Conservation (phyloP, 2,888 invertebrate species). For the Nematopogon swammerdamellus region DNA sequence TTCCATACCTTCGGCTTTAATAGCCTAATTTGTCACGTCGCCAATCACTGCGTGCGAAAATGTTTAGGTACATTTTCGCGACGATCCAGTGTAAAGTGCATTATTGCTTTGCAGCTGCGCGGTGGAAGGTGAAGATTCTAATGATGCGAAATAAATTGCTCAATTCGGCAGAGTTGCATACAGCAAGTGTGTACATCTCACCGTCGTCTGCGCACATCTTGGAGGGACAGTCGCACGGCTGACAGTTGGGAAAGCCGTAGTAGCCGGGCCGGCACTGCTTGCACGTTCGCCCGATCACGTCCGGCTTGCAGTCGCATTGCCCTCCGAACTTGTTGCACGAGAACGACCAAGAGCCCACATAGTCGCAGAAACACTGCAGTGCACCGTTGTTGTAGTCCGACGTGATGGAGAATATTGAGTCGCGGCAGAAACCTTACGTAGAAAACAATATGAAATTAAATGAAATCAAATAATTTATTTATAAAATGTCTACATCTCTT, state of each 20-base stretch:
- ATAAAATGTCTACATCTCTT: background rate
- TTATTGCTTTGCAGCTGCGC: no score
- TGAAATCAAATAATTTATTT: no score
- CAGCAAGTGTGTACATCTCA: no score
- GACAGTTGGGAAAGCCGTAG: constrained; percentile 95
- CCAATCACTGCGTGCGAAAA: no score
- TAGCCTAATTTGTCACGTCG: no score
- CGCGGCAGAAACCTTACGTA: constrained; percentile 76
- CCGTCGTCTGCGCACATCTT: constrained; percentile 75
- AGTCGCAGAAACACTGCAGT: constrained; percentile 83
- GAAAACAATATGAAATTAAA: no score
- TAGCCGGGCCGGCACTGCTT: constrained; percentile 85
- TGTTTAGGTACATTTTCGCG: no score
- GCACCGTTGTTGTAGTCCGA: constrained; percentile 95
- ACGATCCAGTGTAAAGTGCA: no score
- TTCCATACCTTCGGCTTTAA: no score
- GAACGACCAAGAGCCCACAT: constrained; percentile 77
- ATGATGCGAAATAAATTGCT: no score
- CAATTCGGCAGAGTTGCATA: no score
- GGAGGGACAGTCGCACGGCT: constrained; percentile 81
- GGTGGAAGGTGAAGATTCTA: no score
- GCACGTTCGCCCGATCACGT: constrained; percentile 90
- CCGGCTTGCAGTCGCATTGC: constrained; percentile 88
- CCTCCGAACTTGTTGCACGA: constrained; percentile 94
- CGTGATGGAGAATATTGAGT: constrained; percentile 90